phyloP scores from a whole-genome alignment of 2,888 invertebrate genomes.

The Eupelmus urozonus region DNA sequence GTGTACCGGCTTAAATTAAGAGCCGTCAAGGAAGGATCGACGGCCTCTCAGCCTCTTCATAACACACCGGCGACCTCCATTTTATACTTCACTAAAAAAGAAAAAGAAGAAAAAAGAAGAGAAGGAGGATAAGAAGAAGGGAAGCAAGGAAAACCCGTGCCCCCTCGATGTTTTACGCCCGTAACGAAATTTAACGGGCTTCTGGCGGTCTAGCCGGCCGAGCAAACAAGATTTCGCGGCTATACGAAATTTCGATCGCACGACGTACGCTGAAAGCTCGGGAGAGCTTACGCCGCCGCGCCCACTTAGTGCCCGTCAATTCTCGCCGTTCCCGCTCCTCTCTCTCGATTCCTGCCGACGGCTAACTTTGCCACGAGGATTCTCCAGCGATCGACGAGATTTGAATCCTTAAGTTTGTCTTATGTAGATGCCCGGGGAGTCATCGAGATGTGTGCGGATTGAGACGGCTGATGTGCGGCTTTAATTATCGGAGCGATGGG shows the following conservation, averaged over 20 bases:
- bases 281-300: background rate
- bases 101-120: too few species aligned
- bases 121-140: too few species aligned
- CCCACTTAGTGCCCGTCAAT: background rate
- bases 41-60: too few species aligned
- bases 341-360: background rate
- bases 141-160: constrained; percentile 4
- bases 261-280: background rate
- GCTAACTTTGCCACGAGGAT: constrained; percentile 18
- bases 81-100: too few species aligned
- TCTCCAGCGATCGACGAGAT: background rate
- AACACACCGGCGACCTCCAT: too few species aligned
- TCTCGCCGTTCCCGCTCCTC: too few species aligned
- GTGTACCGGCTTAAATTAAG: constrained; percentile 11
- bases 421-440: constrained; percentile 5
- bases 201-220: background rate
- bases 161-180: background rate
- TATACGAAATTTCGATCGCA: constrained; percentile 4
- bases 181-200: constrained; percentile 16
- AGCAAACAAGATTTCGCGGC: constrained; percentile 13
- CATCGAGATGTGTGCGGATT: background rate
- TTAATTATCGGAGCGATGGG: too few species aligned
- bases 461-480: too few species aligned
- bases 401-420: constrained; percentile 16
- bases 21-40: background rate